A percentile compares a stretch with the other conserved stretches of the same genome.
phyloP scores from a whole-genome alignment of 2,113 vertebrate species.

The Crotalus horridus region DNA sequence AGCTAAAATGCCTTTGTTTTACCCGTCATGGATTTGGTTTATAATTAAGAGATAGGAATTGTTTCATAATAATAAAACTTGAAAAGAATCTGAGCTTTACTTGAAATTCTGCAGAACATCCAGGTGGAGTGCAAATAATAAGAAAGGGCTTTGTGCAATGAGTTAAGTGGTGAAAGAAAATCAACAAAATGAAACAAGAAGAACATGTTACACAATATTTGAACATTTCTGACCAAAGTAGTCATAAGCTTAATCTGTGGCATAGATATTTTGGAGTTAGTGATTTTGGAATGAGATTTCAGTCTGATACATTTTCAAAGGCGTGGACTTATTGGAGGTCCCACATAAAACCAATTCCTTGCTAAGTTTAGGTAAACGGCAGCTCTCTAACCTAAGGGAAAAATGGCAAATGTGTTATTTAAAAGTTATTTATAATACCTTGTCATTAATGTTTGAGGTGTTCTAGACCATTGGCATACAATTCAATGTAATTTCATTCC shows the following conservation, averaged over 20 bases:
- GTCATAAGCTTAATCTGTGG: conserved; percentile 62
- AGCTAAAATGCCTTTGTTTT: conserved; percentile 58
- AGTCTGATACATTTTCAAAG: conserved; percentile 55
- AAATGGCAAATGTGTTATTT: conserved; percentile 77
- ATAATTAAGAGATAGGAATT: conserved; percentile 49
- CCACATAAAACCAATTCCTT: conserved; percentile 68
- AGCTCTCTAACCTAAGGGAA: conserved; percentile 75
- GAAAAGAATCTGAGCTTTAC: conserved; percentile 69
- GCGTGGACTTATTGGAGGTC: conserved; percentile 53
- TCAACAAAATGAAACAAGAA: conserved; percentile 17
- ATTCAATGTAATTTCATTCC: conserved; percentile 77
- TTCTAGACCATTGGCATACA: conserved; percentile 76
- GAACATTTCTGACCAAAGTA: conserved; percentile 61
- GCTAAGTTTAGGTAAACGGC: conserved; percentile 73
- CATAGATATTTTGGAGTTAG: conserved; percentile 60
- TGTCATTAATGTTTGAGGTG: conserved; percentile 75
- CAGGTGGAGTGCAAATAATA: conserved; percentile 58
- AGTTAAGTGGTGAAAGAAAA: conserved; percentile 44
- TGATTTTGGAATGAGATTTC: conserved; percentile 59
- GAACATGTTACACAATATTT: conserved; percentile 56
- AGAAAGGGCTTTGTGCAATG: conserved; percentile 75
- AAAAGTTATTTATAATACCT: conserved; percentile 81
- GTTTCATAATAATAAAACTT: conserved; percentile 62
- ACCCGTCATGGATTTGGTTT: conserved; percentile 59
- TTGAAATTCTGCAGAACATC: conserved; percentile 69